A percentile compares a stretch with the other conserved stretches of the same genome.
These are phyloP conservation scores for Leptinotarsa lineolata DNA, from an alignment of 1,140 invertebrate species.

Conservation along the genomic window DNA sequence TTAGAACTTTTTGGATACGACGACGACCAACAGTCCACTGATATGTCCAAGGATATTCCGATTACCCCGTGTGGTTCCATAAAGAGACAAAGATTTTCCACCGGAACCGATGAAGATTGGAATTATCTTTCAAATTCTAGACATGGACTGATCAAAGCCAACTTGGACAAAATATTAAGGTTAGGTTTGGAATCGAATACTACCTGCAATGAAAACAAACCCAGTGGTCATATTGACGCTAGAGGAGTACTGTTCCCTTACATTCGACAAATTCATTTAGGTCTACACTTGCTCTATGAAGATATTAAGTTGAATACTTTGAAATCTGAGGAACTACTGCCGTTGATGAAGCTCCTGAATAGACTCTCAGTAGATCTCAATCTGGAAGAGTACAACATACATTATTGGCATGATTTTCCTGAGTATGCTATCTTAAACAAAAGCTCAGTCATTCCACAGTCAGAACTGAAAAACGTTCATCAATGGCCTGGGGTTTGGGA, in stretches of 20 bases:
- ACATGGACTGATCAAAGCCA: constrained; percentile 48
- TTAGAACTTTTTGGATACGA: constrained; percentile 53
- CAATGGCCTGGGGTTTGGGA: constrained; percentile 65
- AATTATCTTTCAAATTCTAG: constrained; percentile 68
- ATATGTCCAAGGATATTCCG: constrained; percentile 44
- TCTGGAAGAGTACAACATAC: constrained; percentile 71
- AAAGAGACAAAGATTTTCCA: constrained; percentile 53
- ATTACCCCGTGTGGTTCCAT: constrained; percentile 43
- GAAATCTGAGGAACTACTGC: constrained; percentile 68
- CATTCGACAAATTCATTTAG: constrained; percentile 75
- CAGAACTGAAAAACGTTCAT: constrained; percentile 65
- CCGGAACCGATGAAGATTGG: constrained; percentile 77
- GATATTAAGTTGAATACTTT: constrained; percentile 83
- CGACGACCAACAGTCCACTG: constrained; percentile 35
- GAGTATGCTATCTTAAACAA: constrained; percentile 58
- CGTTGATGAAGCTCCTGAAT: constrained; percentile 74
- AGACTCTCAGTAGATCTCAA: constrained; percentile 80
- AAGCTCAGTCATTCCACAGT: constrained; percentile 58
- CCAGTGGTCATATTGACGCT: constrained; percentile 29
- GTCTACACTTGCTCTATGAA: constrained; percentile 88
- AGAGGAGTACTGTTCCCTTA: constrained; percentile 74
- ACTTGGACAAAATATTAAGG: constrained; percentile 20
- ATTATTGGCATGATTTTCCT: constrained; percentile 89
- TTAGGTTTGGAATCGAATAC: neutral
- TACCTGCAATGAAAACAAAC: neutral